Conservation (phyloP, 2,797 vertebrate genomes). For the Philypnodon macrostomus region DNA sequence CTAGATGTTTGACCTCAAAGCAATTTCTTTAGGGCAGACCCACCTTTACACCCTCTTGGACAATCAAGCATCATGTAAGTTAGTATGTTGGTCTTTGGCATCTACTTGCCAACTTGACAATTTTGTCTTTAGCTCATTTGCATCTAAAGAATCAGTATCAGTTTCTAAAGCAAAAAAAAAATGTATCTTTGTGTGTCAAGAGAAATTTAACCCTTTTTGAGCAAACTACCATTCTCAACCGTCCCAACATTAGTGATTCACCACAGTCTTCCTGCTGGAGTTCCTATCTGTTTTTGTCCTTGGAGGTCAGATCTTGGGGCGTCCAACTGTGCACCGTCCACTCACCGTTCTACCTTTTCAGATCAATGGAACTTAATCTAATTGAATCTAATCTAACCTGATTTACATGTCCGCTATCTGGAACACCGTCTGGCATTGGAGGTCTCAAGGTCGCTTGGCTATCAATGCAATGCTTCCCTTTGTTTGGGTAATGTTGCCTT, state of each 20-base stretch:
- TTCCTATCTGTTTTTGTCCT: constrained; percentile 28
- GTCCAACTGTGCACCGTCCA: constrained; percentile 9
- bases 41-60: too few relatives aligned
- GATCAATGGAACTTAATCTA: constrained; percentile 41
- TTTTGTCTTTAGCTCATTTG: too few relatives aligned
- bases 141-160: too few relatives aligned
- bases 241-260: not conserved
- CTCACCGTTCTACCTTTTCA: constrained; percentile 26
- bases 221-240: not conserved
- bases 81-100: too few relatives aligned
- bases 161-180: too few relatives aligned
- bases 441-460: constrained; percentile 31
- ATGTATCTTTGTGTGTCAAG: too few relatives aligned
- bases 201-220: too few relatives aligned
- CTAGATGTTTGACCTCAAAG: too few relatives aligned
- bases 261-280: not conserved
- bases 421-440: constrained; percentile 14
- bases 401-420: constrained; percentile 44
- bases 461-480: constrained; percentile 3
- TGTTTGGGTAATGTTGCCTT: not conserved
- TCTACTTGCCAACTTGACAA: too few relatives aligned
- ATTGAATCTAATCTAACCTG: constrained; percentile 40
- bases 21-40: too few relatives aligned
- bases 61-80: too few relatives aligned
- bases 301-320: constrained; percentile 22